These are phyloP conservation scores for Montipora capitata DNA, from an alignment of 92 coral and sea anemone species.

Conservation along the genomic window DNA sequence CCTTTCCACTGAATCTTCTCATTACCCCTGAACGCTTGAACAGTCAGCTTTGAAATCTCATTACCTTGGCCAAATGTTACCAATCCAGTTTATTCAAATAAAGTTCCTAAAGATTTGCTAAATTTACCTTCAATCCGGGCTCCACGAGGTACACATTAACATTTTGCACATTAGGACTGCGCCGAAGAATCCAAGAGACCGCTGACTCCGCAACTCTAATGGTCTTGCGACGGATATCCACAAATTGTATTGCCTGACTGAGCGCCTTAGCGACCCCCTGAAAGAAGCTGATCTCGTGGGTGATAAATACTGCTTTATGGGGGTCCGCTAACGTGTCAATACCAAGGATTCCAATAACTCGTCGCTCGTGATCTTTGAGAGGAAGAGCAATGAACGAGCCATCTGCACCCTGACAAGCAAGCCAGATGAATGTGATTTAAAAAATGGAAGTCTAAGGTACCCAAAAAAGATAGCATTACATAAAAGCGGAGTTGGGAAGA, in stretches of 20 bases:
- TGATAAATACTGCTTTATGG: slow-evolving; percentile 86
- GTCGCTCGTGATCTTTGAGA: slow-evolving; percentile 93
- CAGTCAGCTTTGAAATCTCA: too few species aligned
- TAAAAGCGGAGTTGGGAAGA: too few species aligned
- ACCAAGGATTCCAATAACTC: slow-evolving; percentile 92
- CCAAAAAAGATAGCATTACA: too few species aligned
- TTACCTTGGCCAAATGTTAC: not conserved
- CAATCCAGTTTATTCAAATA: not conserved
- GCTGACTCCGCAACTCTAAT: slow-evolving; percentile 98
- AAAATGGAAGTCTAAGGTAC: too few species aligned
- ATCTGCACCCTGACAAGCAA: slow-evolving; percentile 76
- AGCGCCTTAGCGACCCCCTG: slow-evolving; percentile 96
- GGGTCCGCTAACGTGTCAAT: slow-evolving; percentile 93
- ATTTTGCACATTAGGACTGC: slow-evolving; percentile 87
- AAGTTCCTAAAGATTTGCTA: not conserved
- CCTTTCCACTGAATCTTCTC: too few species aligned
- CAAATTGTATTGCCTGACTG: slow-evolving; percentile 96
- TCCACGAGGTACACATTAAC: slow-evolving; percentile 95
- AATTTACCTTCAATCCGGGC: slow-evolving; percentile 89
- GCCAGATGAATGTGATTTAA: not conserved
- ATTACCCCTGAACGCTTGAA: too few species aligned
- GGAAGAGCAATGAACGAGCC: slow-evolving; percentile 96
- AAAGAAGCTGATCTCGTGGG: slow-evolving; percentile 96
- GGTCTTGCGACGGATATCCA: slow-evolving; percentile 93
- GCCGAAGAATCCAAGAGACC: slow-evolving; percentile 94